Base-by-base conservation (phyloP, 2,113 vertebrate genomes). In the Meleagris gallopavo region DNA sequence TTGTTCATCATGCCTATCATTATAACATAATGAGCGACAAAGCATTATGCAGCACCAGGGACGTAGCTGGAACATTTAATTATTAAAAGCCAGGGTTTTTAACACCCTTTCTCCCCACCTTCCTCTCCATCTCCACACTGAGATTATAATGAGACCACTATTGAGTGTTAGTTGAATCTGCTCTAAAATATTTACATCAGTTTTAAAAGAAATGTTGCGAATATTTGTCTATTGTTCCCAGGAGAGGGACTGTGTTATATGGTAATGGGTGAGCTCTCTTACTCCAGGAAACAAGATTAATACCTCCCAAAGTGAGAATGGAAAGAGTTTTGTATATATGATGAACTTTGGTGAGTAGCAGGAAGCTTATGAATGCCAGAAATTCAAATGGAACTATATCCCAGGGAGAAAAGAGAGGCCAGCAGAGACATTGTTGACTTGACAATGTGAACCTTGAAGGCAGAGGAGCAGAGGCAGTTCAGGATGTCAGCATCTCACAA, bases 281-380 rank as follows among this genome's bases (percentile, higher is more conserved):
- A 66, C 50, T 88, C 50, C 83, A 67, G 22, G 55, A 94, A 91
- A 76, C 50, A 97, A 93, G 93, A 95, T 94, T 88, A 89, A 83
- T 91, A 74, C 83, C 71, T 88, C 79, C 79, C 46, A 74, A 67
- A 91, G 46, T 70, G 57, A 93, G 69, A 89, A 78, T 18, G 73
- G 46, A 60, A 93, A 50, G 71, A 94, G 40, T 94, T 86, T 94
- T 91, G 40, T 40, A 45, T 91, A 7, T 83, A 32, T 85, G 64
- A 87, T 71, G 75, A 80, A 55, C 79, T 95, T 86, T 48, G 57
- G 30, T 91, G 65, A 77, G 75, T 58, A 92, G 85, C 66, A 70
- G 19, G 36, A 91, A 94, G 25, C 25, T 69, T 52, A 65, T 96
- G 85, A 95, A 96, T 91, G 52, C 30, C 52, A 89, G 46, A 89